Conservation (phyloP, 2,113 vertebrate genomes). For the Cygnus atratus region DNA sequence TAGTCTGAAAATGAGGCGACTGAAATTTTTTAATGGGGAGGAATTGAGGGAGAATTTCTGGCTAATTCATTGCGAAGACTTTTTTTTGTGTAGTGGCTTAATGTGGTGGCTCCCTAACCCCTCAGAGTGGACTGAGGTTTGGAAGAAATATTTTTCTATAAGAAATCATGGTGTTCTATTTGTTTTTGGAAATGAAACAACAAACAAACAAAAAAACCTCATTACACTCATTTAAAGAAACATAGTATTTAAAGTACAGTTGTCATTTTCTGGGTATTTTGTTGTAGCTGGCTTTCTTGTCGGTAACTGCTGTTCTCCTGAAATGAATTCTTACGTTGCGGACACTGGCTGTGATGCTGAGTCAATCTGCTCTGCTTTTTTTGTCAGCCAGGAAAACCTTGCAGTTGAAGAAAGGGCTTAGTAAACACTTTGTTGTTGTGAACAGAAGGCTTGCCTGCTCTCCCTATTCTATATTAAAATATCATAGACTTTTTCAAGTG, state of each 20-base stretch:
- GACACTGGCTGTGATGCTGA: not conserved
- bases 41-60: not conserved
- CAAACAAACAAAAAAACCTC: not conserved
- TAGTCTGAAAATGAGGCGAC: not conserved
- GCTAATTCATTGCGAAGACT: not conserved
- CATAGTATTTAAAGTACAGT: not conserved
- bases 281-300: not conserved
- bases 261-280: not conserved
- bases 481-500: not conserved
- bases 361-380: not conserved
- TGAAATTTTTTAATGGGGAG: not conserved
- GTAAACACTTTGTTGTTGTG: not conserved
- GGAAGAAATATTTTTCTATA: not conserved
- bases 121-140: not conserved
- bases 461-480: not conserved
- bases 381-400: not conserved
- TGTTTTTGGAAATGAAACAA: not conserved
- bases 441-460: not conserved
- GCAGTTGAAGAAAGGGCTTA: not conserved
- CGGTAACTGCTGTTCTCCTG: not conserved
- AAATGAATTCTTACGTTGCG: not conserved
- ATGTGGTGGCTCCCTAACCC: not conserved
- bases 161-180: not conserved
- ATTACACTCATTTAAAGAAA: not conserved
- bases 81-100: not conserved